Evolutionary conservation across 2,113 vertebrate species (phyloP), one percentile per base, ranked within the genome.

Genomic region (Scortum barcoo): DNA sequence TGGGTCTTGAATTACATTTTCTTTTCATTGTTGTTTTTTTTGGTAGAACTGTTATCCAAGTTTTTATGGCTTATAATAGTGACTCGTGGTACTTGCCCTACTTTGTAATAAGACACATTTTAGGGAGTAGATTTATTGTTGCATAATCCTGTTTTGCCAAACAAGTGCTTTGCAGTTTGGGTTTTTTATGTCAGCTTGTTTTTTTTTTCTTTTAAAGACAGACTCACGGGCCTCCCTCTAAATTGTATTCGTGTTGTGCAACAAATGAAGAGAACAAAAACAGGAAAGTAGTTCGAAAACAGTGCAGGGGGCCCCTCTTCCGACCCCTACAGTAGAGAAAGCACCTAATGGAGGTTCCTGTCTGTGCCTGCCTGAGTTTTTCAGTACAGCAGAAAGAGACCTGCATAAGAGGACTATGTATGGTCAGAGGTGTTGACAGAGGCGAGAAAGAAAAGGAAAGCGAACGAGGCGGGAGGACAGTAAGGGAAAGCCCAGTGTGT

Each of bases 401-500:
- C n/a, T 50, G 12, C n/a, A 19, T 44, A 26, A 40, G 36, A 63
- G 54, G 46, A 86, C 51, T 72, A 33, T 44, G 9, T 28, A 66
- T 28, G 22, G 62, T 44, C 36, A 72, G 68, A 66, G 8, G 14
- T 56, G 69, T 71, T 86, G 68, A 84, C 73, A 65, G 78, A 72
- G 71, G 50, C 0, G 5, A 13, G 61, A 74, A 62, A 79, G 81
- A 77, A 76, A 84, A 82, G 78, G 62, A 83, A 80, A 86, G 76
- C 9, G 42, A 91, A 66, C 76, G 54, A 54, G 58, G n/a, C n/a
- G n/a, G 40, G 65, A 57, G 74, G 80, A 50, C 88, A 80, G 83
- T 71, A 19, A 89, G 88, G 88, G 90, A 89, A 88, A 91, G 81
- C 89, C 88, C 88, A 54, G 86, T 54, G 75, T 89, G 87, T 92